Base-by-base conservation (phyloP, 1,140 invertebrate species). In the Phymastichus coffea region DNA sequence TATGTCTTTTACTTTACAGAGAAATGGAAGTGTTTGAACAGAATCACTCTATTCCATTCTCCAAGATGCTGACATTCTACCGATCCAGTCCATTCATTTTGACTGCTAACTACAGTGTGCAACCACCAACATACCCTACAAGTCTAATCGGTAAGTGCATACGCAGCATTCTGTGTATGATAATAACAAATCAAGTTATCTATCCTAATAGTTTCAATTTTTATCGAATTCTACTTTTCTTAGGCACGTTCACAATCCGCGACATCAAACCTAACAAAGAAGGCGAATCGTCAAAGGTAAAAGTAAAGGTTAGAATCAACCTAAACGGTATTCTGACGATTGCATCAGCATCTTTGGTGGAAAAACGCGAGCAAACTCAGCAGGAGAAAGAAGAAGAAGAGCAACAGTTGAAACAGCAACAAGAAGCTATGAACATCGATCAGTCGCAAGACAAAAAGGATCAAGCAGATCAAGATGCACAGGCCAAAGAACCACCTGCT, bases 271-370 rank as follows among this genome's bases (percentile, higher is more conserved):
- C 93, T 44, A 87, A 87, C 35, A 68, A 88, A n/a, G 91, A 94
- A 64, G 95, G 94, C 4, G 93, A 94, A 68, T 87, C 87, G 23
- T 88, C 93, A 44, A 97, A 97, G 79, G 89, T 99, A 0, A 98
- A 98, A 78, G 88, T 99, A 0, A 99, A 98, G 82, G 92, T 95
- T 6, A 84, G 95, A 61, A 83, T 99, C 17, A 97, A 97, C 79
- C 81, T 92, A 14, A 91, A 99, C 77, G 97, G 97, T 14, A 89
- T 98, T 44, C 88, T 99, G 66, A 87, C 85, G 4, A 85, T 99
- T 3, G 86, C 87, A 3, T 91, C 87, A 57, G 97, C 97, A 1
- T 87, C 88, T 0, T 77, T 97, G 57, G 84, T 91, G 22, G 95
- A 98, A 73, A 94, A 91, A 79, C 86, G 85, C 63, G 88, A 91